Base-by-base conservation (phyloP, 2,888 invertebrate species). In the Crossocerus cetratus region DNA sequence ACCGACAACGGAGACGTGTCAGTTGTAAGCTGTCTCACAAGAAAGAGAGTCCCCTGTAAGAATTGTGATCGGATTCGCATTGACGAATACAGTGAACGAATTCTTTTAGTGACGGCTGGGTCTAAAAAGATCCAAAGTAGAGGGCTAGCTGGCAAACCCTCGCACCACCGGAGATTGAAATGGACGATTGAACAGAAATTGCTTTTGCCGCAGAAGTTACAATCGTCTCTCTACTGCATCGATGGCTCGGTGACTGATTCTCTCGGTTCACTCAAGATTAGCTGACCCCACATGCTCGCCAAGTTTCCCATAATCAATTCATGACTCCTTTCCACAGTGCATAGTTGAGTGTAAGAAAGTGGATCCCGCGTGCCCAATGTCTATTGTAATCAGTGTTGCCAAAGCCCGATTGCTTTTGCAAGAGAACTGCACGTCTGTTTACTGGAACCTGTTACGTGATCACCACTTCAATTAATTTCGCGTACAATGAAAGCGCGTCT, bases 211-310 rank as follows among this genome's bases (percentile, higher is more conserved):
- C 18, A 16, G 55, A 45, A 56, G 54, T 70, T 63, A 57, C 69
- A 45, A 67, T 74, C 66, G 61, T 66, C 64, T 70, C 75, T 66
- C 66, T 70, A 70, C 16, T 49, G 60, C 66, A 23, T 57, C 18
- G 45, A 18, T 45, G 45, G 42, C 32, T 69, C 58, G 22, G 20
- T 58, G 16, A 23, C 32, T 64, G 70, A 55, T 44, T 76, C 70
- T 70, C 74, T 64, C 56, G 75, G 74, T 75, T 74, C 74, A 76
- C 74, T 74, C 66, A 62, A 57, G 57, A 49, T 62, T 65, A 43
- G 54, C 32, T 11, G 32, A 3, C 32, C 32, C 32, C 32, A 32
- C 8, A 32, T 32, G 32, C 32, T 11, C 32, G 2, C 32, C 32
- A 5, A 11, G 11, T 8, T 32, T 32, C 32, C 32, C 32, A 4